Evolutionary conservation across 2,113 vertebrate genomes (phyloP).

Genomic region (Rhea pennata): DNA sequence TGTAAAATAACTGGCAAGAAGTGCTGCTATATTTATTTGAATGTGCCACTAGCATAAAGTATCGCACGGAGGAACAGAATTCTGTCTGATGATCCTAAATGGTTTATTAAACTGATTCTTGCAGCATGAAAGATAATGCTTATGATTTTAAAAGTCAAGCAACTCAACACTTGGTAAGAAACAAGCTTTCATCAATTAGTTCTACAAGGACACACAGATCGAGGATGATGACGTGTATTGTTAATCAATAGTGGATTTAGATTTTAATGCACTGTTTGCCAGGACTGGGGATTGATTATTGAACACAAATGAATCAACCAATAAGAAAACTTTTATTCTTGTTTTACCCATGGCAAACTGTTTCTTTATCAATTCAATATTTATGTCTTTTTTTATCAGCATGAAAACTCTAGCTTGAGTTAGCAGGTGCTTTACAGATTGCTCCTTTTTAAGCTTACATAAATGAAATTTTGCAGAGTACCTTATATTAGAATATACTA

Average conservation of each 20-base stretch:
- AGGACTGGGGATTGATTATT: neutral
- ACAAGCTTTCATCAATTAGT: neutral
- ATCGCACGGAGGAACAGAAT: neutral
- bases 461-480: neutral
- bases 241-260: neutral
- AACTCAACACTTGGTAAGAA: neutral
- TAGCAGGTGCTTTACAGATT: neutral
- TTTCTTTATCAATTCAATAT: neutral
- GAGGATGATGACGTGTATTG: neutral
- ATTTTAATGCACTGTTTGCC: neutral
- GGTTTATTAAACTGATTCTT: neutral
- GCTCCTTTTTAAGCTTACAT: neutral
- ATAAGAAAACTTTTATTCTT: neutral
- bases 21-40: neutral
- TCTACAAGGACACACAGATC: neutral
- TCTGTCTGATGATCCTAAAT: neutral
- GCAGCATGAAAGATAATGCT: neutral
- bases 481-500: neutral
- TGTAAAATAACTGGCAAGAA: neutral
- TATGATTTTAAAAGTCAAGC: neutral
- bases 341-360: neutral
- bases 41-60: neutral
- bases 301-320: neutral
- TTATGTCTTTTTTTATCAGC: neutral
- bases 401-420: fast-evolving